phyloP scores from a whole-genome alignment of 2,113 vertebrate species.

The Porphyrio hochstetteri region DNA sequence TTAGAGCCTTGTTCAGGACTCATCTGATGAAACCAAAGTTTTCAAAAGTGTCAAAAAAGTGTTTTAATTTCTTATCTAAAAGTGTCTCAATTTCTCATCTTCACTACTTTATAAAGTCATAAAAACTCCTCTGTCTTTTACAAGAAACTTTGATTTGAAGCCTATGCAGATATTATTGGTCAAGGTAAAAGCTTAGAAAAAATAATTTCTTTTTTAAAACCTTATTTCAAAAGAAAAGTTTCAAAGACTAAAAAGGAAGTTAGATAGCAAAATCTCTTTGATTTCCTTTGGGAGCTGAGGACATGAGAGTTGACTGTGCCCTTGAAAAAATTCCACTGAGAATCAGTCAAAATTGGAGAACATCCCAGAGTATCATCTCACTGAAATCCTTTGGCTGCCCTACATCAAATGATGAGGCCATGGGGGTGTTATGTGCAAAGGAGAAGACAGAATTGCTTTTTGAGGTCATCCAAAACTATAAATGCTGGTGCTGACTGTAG shows the following conservation, averaged over 20 bases:
- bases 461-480: background rate
- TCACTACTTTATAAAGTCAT: background rate
- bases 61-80: background rate
- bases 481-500: background rate
- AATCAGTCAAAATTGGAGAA: conserved; percentile 39
- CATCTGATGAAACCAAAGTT: background rate
- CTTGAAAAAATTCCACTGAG: conserved; percentile 24
- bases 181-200: background rate
- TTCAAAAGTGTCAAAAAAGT: background rate
- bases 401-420: background rate
- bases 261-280: background rate
- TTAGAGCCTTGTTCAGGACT: background rate
- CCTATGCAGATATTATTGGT: background rate
- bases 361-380: conserved; percentile 7
- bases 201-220: background rate
- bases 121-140: background rate
- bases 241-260: background rate
- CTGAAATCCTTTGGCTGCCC: conserved; percentile 17
- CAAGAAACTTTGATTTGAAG: background rate
- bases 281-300: conserved; percentile 17
- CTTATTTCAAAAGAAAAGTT: background rate
- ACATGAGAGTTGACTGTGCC: background rate
- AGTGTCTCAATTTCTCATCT: background rate
- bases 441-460: background rate
- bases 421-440: background rate